A percentile compares a stretch with the other conserved stretches of the same genome.
Evolutionary conservation across 2,113 vertebrate genomes (phyloP).

Genomic region (Sphaerodactylus townsendi): DNA sequence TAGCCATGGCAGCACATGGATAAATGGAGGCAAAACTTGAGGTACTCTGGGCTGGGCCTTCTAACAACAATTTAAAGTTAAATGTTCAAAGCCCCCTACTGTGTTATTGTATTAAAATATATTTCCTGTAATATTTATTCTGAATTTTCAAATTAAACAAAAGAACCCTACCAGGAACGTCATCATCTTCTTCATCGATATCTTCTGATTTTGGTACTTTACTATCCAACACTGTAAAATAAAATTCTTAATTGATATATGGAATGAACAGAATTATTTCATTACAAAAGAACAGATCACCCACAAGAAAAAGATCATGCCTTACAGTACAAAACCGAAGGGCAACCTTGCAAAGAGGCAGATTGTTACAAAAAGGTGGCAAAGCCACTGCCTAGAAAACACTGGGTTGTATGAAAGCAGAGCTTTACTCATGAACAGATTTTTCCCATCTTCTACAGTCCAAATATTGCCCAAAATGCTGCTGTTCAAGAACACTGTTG

Average conservation of each 20-base stretch:
- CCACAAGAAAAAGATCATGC: rapidly evolving
- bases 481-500: no score
- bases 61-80: neutral
- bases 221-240: slow-evolving; percentile 84
- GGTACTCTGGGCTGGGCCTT: neutral
- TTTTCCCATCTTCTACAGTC: no score
- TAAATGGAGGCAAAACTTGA: neutral
- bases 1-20: neutral
- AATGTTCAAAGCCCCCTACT: neutral
- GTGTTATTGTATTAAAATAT: neutral
- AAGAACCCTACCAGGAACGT: slow-evolving; percentile 87
- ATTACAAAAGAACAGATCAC: neutral
- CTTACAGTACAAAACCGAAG: neutral
- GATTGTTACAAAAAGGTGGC: no score
- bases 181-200: slow-evolving; percentile 97
- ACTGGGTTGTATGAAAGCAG: no score
- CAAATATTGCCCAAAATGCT: no score
- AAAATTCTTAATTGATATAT: slow-evolving; percentile 12
- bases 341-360: neutral
- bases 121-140: neutral
- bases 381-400: no score
- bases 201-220: slow-evolving; percentile 96
- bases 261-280: neutral
- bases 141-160: neutral
- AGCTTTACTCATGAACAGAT: no score